Evolutionary conservation across 2,113 vertebrate genomes (phyloP), one percentile per base, ranked within the genome.

Genomic region (Penelope pileata): DNA sequence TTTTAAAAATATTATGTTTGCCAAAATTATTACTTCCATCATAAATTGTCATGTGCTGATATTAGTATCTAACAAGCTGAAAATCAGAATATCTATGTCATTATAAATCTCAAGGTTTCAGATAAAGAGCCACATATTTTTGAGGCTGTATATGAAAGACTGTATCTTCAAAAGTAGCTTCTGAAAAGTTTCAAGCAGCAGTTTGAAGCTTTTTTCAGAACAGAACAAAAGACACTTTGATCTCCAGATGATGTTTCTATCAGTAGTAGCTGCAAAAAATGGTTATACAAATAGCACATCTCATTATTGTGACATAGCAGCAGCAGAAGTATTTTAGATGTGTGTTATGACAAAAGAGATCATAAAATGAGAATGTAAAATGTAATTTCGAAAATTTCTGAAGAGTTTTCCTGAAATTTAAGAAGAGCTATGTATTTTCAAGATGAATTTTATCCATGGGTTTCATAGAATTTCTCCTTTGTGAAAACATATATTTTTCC

Each of bases 271-370:
- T 96, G 83, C 58, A 90, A 87, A 96, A 88, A 85, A 38, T 58
- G 30, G 88, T 94, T 95, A 95, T 90, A 96, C 95, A 96, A 96
- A 96, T 91, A 91, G 83, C 72, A 91, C 70, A 66, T 94, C 94
- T 89, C 93, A 72, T 90, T 86, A 77, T 76, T 86, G 88, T 91
- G 85, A 91, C 92, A 96, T 26, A 85, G 54, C 21, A 69, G 70
- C 16, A 79, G 67, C 43, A 93, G 58, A 93, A 85, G n/a, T 91
- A 66, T 80, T 95, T 96, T 91, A 85, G 27, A 83, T 73, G 60
- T 83, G 78, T 93, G 32, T 64, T 96, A 76, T 26, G 87, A 79
- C 67, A 53, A 76, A 85, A 94, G 72, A 90, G 30, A 90, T 91
- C 79, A 47, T 73, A 91, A 90, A 95, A 93, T 85, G 32, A 88